Percentiles rank a stretch among this genome's conserved stretches.
Evolutionary conservation across 2,113 vertebrate species (phyloP).

Genomic region (Indri indri): DNA sequence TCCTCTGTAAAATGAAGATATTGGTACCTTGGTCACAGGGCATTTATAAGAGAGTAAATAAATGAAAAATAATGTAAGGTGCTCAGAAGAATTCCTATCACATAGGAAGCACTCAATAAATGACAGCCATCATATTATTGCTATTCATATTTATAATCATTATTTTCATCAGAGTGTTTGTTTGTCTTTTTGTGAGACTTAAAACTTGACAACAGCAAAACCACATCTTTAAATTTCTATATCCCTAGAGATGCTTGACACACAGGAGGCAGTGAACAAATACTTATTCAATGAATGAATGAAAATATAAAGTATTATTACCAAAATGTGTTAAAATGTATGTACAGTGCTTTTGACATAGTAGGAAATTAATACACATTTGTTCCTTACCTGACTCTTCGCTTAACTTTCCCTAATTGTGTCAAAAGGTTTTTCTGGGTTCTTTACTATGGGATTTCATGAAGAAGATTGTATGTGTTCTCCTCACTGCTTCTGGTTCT

Average conservation of each 20-base stretch:
- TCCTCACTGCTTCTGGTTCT: background rate
- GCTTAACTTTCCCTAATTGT: background rate
- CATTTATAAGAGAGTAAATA: background rate
- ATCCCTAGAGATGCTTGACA: background rate
- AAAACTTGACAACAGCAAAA: background rate
- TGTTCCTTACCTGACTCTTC: background rate
- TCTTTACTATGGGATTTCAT: background rate
- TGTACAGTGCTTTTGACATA: background rate
- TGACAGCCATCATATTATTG: background rate
- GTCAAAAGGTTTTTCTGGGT: background rate
- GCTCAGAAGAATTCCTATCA: background rate
- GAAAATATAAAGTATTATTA: background rate
- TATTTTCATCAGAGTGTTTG: background rate
- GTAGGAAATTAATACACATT: background rate
- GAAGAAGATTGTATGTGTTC: background rate
- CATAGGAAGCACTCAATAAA: background rate
- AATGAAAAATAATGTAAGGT: background rate
- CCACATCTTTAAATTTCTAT: background rate
- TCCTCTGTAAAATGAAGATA: background rate
- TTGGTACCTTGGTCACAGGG: background rate
- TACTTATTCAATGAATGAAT: background rate
- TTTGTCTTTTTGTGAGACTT: background rate
- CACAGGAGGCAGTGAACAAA: background rate
- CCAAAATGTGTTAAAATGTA: background rate
- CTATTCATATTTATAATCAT: background rate